Conservation (phyloP, 2,797 vertebrate genomes). For the Eptatretus atami region DNA sequence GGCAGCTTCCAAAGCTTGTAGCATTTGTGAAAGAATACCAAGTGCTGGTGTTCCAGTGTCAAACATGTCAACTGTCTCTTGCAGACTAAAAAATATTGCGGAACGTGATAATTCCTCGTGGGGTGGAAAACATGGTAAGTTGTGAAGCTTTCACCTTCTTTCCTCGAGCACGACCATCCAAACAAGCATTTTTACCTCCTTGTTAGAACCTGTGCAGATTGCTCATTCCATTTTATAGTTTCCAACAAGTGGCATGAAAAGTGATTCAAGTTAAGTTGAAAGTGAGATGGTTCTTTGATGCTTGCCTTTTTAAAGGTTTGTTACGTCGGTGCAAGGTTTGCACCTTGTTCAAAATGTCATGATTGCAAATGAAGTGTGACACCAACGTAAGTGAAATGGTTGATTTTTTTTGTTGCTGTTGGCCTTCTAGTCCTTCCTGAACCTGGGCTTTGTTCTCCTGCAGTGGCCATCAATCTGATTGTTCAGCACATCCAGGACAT, state of each 20-base stretch:
- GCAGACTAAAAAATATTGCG: constrained; percentile 66
- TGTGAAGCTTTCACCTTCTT: constrained; percentile 7
- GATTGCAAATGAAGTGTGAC: too few species aligned
- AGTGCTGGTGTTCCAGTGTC: too few species aligned
- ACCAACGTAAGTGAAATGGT: neutral
- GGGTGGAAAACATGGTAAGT: constrained; percentile 57
- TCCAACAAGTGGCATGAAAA: neutral
- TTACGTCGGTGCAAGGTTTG: neutral
- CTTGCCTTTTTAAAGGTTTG: neutral
- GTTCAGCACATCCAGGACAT: constrained; percentile 94
- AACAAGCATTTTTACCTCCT: neutral
- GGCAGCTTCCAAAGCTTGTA: too few species aligned
- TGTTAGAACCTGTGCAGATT: too few species aligned
- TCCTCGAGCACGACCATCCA: constrained; percentile 4
- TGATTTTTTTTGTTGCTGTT: neutral
- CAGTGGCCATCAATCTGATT: constrained; percentile 85
- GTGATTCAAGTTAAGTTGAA: neutral
- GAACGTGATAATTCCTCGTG: constrained; percentile 79
- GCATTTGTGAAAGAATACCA: too few species aligned
- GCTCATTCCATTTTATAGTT: too few species aligned
- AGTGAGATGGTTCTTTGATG: neutral
- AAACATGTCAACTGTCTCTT: constrained; percentile 6
- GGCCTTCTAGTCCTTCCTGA: too few species aligned
- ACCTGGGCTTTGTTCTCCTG: constrained; percentile 6
- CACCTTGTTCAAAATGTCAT: neutral